A percentile compares a stretch with the other conserved stretches of the same genome.
These are phyloP conservation scores for Armadillidium nasatum DNA, from an alignment of 1,140 invertebrate genomes.

Conservation along the genomic window DNA sequence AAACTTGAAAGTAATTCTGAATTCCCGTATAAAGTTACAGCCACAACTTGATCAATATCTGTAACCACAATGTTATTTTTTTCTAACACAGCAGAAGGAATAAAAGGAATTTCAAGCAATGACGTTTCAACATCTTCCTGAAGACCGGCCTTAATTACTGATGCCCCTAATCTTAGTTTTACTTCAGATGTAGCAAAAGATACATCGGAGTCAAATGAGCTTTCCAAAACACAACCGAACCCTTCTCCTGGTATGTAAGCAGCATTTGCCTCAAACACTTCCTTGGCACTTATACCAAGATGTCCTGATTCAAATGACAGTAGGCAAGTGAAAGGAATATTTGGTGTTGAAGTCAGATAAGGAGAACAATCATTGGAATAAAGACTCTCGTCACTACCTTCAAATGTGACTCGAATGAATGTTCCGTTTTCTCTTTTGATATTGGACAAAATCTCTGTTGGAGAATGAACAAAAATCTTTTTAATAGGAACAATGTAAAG, in stretches of 20 bases:
- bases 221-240: not conserved
- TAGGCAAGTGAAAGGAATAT: slow-evolving; percentile 31
- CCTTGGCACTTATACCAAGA: slow-evolving; percentile 23
- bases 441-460: slow-evolving; percentile 24
- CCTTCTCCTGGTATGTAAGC: slow-evolving; percentile 24
- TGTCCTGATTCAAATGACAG: slow-evolving; percentile 10
- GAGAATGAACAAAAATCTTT: slow-evolving; percentile 12
- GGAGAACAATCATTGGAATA: slow-evolving; percentile 7
- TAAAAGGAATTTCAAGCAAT: not conserved
- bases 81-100: not conserved
- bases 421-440: slow-evolving; percentile 14
- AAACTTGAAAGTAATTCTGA: slow-evolving; percentile 1
- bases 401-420: slow-evolving; percentile 22
- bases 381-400: slow-evolving; percentile 8
- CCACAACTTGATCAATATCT: not conserved
- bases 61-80: not conserved
- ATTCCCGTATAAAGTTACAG: not conserved
- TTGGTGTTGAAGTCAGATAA: not conserved
- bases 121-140: not conserved
- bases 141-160: not conserved
- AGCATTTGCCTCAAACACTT: slow-evolving; percentile 22
- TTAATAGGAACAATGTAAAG: slow-evolving; percentile 29
- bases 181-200: not conserved
- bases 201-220: not conserved
- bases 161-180: not conserved